Percentiles rank a stretch among this genome's conserved stretches.
These are phyloP conservation scores for Rhyacichthys aspro DNA, from an alignment of 2,797 vertebrate species.

Conservation along the genomic window DNA sequence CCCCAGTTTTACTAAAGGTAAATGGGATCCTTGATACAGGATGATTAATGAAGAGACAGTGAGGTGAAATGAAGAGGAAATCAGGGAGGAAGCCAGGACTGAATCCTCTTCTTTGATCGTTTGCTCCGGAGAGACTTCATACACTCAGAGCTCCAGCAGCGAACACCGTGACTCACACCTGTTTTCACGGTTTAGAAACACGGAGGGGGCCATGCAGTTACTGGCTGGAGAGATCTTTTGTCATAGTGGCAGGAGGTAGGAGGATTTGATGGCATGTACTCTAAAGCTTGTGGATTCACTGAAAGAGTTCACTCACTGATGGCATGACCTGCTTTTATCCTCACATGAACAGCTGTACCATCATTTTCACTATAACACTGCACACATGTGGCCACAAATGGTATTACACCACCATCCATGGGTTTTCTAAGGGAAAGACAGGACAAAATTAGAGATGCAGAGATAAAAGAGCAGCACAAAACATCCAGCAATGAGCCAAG, in stretches of 20 bases:
- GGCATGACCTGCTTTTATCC: constrained; percentile 31
- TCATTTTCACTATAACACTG: constrained; percentile 38
- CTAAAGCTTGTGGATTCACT: constrained; percentile 10
- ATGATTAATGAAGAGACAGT: constrained; percentile 59
- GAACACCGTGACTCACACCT: constrained; percentile 54
- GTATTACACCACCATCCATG: constrained; percentile 30
- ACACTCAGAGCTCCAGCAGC: constrained; percentile 31
- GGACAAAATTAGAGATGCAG: constrained; percentile 19
- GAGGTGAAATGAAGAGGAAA: constrained; percentile 62
- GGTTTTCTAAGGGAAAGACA: constrained; percentile 3
- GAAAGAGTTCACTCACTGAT: constrained; percentile 30
- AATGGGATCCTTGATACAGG: constrained; percentile 38
- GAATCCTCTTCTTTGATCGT: constrained; percentile 57
- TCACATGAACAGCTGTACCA: too few relatives aligned
- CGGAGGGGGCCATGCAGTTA: constrained; percentile 24
- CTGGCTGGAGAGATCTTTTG: constrained; percentile 17
- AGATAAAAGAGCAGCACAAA: constrained; percentile 29
- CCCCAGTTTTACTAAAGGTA: constrained; percentile 20
- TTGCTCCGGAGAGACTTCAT: constrained; percentile 36
- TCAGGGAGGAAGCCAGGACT: constrained; percentile 37
- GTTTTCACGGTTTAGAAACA: constrained; percentile 40
- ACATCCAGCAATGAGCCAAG: constrained; percentile 40
- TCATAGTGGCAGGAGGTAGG: constrained; percentile 19
- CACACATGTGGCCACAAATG: constrained; percentile 39
- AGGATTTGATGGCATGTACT: constrained; percentile 24